Evolutionary conservation across 2,113 vertebrate species (phyloP).

Genomic region (Clarias magur): DNA sequence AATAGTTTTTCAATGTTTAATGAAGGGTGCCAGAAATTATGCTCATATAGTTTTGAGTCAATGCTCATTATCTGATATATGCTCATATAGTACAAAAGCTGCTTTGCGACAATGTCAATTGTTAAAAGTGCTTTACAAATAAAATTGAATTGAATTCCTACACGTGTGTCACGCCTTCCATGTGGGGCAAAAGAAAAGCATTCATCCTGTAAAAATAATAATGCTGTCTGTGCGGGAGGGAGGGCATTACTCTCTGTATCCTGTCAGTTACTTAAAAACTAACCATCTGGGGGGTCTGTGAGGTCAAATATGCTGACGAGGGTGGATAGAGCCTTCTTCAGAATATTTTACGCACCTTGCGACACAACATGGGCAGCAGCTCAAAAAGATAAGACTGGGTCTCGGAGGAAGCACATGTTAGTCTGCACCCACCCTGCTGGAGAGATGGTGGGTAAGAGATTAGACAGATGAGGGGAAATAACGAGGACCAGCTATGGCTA

Average conservation of each 20-base stretch:
- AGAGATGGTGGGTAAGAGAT: neutral
- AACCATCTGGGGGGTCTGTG: neutral
- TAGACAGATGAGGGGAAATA: neutral
- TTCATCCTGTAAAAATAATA: neutral
- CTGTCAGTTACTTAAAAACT: neutral
- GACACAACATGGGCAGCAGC: neutral
- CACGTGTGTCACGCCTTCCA: neutral
- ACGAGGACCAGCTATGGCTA: neutral
- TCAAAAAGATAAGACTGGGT: neutral
- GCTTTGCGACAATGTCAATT: too few relatives aligned
- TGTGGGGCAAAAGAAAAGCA: neutral
- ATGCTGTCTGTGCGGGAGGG: neutral
- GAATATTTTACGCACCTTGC: neutral
- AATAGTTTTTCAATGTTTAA: neutral
- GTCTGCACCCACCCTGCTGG: neutral
- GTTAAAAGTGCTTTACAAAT: too few relatives aligned
- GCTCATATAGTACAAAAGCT: too few relatives aligned
- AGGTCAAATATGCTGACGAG: neutral
- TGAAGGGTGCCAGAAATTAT: neutral
- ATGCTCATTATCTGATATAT: neutral
- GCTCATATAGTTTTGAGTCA: neutral
- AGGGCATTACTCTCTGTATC: neutral
- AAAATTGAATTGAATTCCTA: too few relatives aligned
- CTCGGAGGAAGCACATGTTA: conserved; percentile 8
- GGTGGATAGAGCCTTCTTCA: neutral